Evolutionary conservation across 1,140 invertebrate genomes (phyloP).

Genomic region (Anthonomus grandis): DNA sequence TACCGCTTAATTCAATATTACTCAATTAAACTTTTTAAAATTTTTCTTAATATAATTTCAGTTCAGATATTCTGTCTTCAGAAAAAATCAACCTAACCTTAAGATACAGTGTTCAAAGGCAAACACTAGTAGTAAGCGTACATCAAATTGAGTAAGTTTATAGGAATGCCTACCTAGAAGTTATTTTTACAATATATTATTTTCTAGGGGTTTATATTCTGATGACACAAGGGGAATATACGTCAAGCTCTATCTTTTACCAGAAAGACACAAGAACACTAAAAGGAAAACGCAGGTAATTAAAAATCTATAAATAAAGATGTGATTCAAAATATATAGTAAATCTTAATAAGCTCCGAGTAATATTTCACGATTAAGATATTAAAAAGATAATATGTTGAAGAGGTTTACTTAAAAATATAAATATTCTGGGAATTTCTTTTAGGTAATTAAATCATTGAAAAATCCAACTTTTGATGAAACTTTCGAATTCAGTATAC

Average conservation of each 20-base stretch:
- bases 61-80: slow-evolving; percentile 16
- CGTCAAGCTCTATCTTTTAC: slow-evolving; percentile 87
- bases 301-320: slow-evolving; percentile 6
- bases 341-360: background rate
- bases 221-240: slow-evolving; percentile 91
- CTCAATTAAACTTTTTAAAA: no score
- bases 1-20: no score
- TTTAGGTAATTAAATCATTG: slow-evolving; percentile 76
- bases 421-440: slow-evolving; percentile 1
- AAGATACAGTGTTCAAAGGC: slow-evolving; percentile 75
- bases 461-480: slow-evolving; percentile 89
- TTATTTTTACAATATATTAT: background rate
- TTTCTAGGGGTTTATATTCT: slow-evolving; percentile 70
- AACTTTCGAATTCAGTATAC: slow-evolving; percentile 79
- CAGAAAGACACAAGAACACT: slow-evolving; percentile 78
- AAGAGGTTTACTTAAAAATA: no score
- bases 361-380: no score
- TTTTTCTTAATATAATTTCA: no score
- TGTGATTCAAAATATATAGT: slow-evolving; percentile 4
- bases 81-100: slow-evolving; percentile 63
- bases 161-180: background rate
- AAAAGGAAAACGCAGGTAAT: slow-evolving; percentile 83
- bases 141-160: slow-evolving; percentile 84
- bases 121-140: slow-evolving; percentile 75
- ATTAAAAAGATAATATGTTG: no score